A percentile compares a stretch with the other conserved stretches of the same genome.
phyloP scores from a whole-genome alignment of 1,140 invertebrate genomes.

The Drosophila yakuba region DNA sequence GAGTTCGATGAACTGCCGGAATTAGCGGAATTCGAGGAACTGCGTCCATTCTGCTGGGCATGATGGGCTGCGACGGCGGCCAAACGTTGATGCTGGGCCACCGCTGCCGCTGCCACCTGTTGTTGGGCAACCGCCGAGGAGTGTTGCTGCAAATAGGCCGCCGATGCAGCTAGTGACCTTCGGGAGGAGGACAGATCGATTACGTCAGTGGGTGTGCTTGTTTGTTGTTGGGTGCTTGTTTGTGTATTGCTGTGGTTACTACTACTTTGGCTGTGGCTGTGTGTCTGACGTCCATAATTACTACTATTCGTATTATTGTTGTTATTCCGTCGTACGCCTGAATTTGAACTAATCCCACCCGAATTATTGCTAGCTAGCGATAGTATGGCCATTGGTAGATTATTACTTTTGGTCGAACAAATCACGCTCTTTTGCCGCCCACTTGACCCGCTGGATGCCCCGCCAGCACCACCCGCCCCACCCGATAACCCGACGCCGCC shows the following conservation, averaged over 20 bases:
- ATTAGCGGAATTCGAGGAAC: constrained; percentile 32
- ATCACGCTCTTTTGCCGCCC: constrained; percentile 78
- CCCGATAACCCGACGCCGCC: neutral
- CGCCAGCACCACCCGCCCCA: constrained; percentile 6
- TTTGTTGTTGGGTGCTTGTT: constrained; percentile 2
- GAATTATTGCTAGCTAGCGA: constrained; percentile 41
- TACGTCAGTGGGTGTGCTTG: constrained; percentile 78
- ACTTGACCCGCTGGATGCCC: neutral
- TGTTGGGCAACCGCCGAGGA: constrained; percentile 57
- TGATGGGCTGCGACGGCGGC: constrained; percentile 57
- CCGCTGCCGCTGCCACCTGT: constrained; percentile 45
- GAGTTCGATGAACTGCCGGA: neutral
- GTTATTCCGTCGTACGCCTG: neutral
- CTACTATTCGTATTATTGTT: constrained; percentile 12
- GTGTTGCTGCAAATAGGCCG: constrained; percentile 74
- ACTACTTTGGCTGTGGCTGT: constrained; percentile 61
- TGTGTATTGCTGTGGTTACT: constrained; percentile 4
- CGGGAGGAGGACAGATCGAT: constrained; percentile 84
- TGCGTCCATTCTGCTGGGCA: constrained; percentile 67
- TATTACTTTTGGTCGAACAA: constrained; percentile 74
- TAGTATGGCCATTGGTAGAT: constrained; percentile 63
- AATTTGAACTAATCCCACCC: constrained; percentile 1
- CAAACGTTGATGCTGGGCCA: constrained; percentile 62
- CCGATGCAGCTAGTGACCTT: constrained; percentile 82
- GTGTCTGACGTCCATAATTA: constrained; percentile 61